Evolutionary conservation across 2,888 invertebrate species (phyloP).

Genomic region (Torymus aiolomorphi): DNA sequence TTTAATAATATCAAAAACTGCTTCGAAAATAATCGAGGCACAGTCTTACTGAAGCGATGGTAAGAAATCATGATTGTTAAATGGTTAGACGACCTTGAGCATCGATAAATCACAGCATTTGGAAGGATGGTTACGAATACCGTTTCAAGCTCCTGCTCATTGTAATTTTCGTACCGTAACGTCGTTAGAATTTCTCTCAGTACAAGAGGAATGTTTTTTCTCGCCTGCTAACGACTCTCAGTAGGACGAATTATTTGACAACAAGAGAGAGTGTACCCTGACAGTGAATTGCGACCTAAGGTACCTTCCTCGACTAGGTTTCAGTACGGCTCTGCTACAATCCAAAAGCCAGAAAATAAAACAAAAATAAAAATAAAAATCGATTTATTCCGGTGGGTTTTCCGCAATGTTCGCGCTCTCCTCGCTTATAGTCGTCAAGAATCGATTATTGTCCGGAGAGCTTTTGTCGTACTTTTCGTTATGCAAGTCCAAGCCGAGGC

Average conservation of each 20-base stretch:
- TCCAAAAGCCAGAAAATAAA: conserved; percentile 3
- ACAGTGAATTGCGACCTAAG: conserved; percentile 31
- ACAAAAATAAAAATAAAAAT: not conserved
- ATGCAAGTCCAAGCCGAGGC: conserved; percentile 57
- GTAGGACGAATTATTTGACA: conserved; percentile 21
- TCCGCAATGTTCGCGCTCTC: conserved; percentile 64
- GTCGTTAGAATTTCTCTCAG: conserved; percentile 30
- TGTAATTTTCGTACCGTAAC: conserved; percentile 23
- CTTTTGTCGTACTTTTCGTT: conserved; percentile 51
- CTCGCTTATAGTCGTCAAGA: conserved; percentile 69
- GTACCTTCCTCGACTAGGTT: conserved; percentile 61
- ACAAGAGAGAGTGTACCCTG: conserved; percentile 31
- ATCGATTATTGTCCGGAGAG: conserved; percentile 58
- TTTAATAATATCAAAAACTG: conserved; percentile 46
- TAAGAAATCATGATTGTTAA: conserved; percentile 52
- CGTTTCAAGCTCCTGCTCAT: conserved; percentile 37
- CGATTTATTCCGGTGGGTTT: conserved; percentile 63
- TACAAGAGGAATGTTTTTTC: conserved; percentile 35
- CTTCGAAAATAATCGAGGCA: conserved; percentile 47
- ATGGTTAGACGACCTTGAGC: conserved; percentile 54
- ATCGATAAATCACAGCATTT: conserved; percentile 61
- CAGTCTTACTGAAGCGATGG: conserved; percentile 44
- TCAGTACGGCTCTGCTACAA: conserved; percentile 54
- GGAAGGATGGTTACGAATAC: conserved; percentile 61
- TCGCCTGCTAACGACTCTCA: conserved; percentile 27